Percentiles rank a stretch among this genome's conserved stretches.
Conservation (phyloP, 92 coral and sea anemone species). For the Nematostella vectensis region DNA sequence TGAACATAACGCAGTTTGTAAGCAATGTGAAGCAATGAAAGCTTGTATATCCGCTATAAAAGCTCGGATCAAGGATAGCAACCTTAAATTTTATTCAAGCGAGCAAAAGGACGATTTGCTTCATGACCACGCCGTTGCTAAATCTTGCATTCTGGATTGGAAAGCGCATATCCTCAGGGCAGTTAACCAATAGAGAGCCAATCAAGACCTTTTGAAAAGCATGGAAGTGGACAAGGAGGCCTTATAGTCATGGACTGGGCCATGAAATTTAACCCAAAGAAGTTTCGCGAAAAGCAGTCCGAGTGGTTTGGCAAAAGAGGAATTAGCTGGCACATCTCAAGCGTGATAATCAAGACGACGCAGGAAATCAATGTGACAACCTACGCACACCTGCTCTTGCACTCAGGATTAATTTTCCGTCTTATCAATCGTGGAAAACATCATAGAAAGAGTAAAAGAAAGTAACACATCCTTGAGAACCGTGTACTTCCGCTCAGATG, state of each 20-base stretch:
- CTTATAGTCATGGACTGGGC: constrained; percentile 61
- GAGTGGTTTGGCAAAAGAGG: constrained; percentile 68
- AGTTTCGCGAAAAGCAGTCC: constrained; percentile 54
- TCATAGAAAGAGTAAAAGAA: too few species aligned
- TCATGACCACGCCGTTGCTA: constrained; percentile 32
- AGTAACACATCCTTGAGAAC: constrained; percentile 7
- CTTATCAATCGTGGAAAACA: too few species aligned
- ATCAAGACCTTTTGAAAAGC: constrained; percentile 36
- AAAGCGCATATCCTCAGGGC: constrained; percentile 62
- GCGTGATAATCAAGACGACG: constrained; percentile 14
- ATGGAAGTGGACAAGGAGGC: constrained; percentile 12
- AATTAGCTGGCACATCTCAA: constrained; percentile 52
- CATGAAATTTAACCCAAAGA: constrained; percentile 51
- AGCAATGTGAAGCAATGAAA: constrained; percentile 12
- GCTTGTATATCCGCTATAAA: constrained; percentile 7
- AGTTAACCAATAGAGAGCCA: constrained; percentile 56
- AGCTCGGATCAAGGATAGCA: constrained; percentile 2
- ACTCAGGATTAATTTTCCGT: too few species aligned
- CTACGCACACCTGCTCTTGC: constrained; percentile 10
- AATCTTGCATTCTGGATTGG: constrained; percentile 43
- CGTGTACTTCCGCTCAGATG: constrained; percentile 31
- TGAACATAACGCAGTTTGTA: constrained; percentile 9
- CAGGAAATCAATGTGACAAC: not conserved
- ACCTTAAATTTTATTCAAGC: constrained; percentile 5
- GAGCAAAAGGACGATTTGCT: constrained; percentile 37